phyloP scores from a whole-genome alignment of 2,113 vertebrate species.

The Thamnophis sirtalis region DNA sequence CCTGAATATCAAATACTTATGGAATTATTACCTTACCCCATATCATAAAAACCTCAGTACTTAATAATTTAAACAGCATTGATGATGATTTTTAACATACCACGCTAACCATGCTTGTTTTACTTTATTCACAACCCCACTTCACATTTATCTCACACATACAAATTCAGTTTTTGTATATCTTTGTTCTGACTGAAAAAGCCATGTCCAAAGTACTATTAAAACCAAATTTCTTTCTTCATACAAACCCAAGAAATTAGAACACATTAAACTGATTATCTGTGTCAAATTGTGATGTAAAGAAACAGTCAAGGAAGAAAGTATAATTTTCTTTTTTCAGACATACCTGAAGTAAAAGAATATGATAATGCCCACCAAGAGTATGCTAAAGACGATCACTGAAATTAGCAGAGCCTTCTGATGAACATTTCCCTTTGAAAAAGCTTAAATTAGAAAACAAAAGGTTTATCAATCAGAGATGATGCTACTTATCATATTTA shows the following conservation, averaged over 20 bases:
- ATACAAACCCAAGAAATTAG: not conserved
- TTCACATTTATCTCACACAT: not conserved
- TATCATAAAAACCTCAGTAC: not conserved
- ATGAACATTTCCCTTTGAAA: slow-evolving; percentile 84
- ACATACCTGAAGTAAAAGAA: slow-evolving; percentile 94
- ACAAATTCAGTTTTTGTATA: not conserved
- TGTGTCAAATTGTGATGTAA: not conserved
- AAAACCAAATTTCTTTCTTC: not conserved
- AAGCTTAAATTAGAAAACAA: slow-evolving; percentile 68
- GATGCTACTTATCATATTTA: not conserved
- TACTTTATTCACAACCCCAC: not conserved
- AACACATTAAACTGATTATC: not conserved
- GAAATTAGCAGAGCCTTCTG: slow-evolving; percentile 89
- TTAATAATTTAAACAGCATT: not conserved
- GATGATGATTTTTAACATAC: not conserved
- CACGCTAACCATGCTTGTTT: not conserved
- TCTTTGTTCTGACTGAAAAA: not conserved
- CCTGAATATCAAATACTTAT: not conserved
- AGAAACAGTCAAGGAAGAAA: not conserved
- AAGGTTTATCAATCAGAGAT: not conserved
- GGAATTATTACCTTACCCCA: not conserved
- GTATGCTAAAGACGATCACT: slow-evolving; percentile 83
- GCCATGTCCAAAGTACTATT: not conserved
- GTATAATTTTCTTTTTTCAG: not conserved
- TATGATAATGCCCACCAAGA: slow-evolving; percentile 82